Evolutionary conservation across 2,888 invertebrate genomes (phyloP).

Genomic region (Crematogaster levior): DNA sequence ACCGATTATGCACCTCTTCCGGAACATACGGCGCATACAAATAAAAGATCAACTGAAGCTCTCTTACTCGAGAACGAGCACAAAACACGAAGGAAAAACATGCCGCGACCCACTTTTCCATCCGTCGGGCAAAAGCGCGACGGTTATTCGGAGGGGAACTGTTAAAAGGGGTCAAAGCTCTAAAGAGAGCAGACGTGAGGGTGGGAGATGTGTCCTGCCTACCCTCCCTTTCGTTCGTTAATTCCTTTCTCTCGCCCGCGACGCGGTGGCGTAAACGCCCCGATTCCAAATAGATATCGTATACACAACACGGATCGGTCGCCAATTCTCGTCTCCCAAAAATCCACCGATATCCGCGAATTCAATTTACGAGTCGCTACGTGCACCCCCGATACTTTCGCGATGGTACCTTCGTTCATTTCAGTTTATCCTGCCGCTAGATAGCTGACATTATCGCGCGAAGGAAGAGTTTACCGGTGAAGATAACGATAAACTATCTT

Average conservation of each 20-base stretch:
- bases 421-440: not conserved
- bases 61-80: not conserved
- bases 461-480: not conserved
- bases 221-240: slow-evolving; percentile 73
- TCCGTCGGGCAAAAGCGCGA: slow-evolving; percentile 5
- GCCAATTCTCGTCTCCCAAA: not conserved
- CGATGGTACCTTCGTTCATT: not conserved
- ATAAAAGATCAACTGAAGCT: slow-evolving; percentile 14
- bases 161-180: slow-evolving; percentile 58
- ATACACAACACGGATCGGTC: slow-evolving; percentile 17
- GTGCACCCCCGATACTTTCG: not conserved
- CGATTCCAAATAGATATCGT: slow-evolving; percentile 52
- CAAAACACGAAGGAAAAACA: slow-evolving; percentile 3
- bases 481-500: not conserved
- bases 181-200: slow-evolving; percentile 57
- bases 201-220: slow-evolving; percentile 63
- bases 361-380: slow-evolving; percentile 45
- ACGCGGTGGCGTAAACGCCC: not conserved
- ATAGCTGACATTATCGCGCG: not conserved
- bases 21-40: not conserved
- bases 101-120: slow-evolving; percentile 65
- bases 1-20: slow-evolving; percentile 29
- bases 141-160: slow-evolving; percentile 58
- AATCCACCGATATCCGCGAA: slow-evolving; percentile 17
- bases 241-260: slow-evolving; percentile 59